phyloP scores from a whole-genome alignment of 2,113 vertebrate species.

The Daubentonia madagascariensis region DNA sequence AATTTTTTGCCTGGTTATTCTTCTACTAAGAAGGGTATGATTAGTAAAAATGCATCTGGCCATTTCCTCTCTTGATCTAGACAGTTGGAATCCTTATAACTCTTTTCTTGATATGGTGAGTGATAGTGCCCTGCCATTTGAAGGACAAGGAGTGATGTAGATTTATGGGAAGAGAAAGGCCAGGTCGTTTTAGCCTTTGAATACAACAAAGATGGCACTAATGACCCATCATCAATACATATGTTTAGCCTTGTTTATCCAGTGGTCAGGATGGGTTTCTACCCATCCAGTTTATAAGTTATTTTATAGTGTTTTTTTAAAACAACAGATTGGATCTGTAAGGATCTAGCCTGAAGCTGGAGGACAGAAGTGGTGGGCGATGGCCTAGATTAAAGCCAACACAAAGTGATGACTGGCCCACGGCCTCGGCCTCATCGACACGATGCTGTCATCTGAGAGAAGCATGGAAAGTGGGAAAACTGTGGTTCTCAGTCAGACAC shows the following conservation, averaged over 20 bases:
- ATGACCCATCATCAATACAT: neutral
- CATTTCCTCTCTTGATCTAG: slow-evolving; percentile 12
- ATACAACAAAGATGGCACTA: neutral
- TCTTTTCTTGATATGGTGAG: neutral
- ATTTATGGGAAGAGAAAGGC: slow-evolving; percentile 6
- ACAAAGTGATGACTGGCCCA: neutral
- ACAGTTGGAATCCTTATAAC: neutral
- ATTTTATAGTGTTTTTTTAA: neutral
- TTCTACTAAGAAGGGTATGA: slow-evolving; percentile 12
- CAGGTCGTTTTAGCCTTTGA: neutral
- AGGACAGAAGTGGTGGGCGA: neutral
- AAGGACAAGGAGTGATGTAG: neutral
- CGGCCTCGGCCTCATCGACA: neutral
- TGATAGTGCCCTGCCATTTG: neutral
- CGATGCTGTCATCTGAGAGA: neutral
- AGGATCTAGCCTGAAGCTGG: neutral
- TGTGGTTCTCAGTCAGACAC: neutral
- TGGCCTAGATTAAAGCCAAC: neutral
- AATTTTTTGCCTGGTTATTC: neutral
- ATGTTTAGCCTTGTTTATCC: neutral
- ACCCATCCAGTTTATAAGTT: neutral
- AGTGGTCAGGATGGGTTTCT: neutral
- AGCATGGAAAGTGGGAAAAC: neutral
- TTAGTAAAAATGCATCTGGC: slow-evolving; percentile 4
- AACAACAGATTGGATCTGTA: neutral